Evolutionary conservation across 2,113 vertebrate genomes (phyloP), one percentile per base, ranked within the genome.

Genomic region (Laticauda colubrina): DNA sequence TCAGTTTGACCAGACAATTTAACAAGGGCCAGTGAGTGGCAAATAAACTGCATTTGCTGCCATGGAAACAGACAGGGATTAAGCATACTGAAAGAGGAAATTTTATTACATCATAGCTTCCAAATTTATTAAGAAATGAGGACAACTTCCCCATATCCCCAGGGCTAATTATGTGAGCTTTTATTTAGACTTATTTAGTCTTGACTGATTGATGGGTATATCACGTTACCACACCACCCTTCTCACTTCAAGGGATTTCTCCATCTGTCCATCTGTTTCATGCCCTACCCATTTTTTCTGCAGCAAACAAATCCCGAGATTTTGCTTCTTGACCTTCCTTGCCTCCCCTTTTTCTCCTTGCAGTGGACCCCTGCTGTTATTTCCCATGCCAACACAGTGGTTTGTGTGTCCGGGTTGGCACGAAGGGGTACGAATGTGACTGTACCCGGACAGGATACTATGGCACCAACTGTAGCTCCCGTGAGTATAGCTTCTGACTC

Each of bases 321-420:
- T 2, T 34, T 9, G 18, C 9, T n/a, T 29, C 20, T 45, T n/a
- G 20, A 0, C 26, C 21, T 8, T 43, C 51, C 81, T 24, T 26
- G 1, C 6, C 2, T 7, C 15, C 54, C 24, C 3, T 91, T 56
- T 92, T 54, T 54, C 5, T 89, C 91, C 14, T 92, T 0, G 0
- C 97, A 99, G 99, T 98, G 96, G 98, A 99, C 88, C 99, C 98
- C 14, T 99, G 99, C n/a, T 99, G 99, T 95, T 98, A 97, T 95
- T 99, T 98, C 93, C 99, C 99, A 0, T 99, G 99, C 94, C 98
- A 99, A 96, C 97, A 99, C 97, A 96, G 97, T 93, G 99, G 99
- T 0, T 93, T 99, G 92, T 99, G 99, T 24, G 95, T 99, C 93
- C 98, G 98, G 88, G 97, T 98, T 0, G 98, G 98, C 51, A 61